Evolutionary conservation across 1,140 invertebrate species (phyloP).

Genomic region (Nasonia vitripennis): DNA sequence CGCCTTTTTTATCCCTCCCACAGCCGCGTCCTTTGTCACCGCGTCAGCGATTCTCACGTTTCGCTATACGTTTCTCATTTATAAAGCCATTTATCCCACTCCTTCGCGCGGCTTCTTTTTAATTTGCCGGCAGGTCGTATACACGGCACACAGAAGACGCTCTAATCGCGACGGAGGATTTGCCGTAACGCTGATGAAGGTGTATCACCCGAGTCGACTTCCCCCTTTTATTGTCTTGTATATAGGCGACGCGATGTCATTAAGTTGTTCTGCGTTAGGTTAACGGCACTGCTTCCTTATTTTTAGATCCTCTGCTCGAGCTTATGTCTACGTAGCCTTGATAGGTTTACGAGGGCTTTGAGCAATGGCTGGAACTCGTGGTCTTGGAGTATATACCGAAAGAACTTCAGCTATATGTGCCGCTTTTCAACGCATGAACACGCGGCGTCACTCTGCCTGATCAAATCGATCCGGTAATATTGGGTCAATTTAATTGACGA

Average conservation of each 20-base stretch:
- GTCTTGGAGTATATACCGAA: not conserved
- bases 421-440: not conserved
- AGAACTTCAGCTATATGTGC: not conserved
- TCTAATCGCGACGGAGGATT: conserved; percentile 1
- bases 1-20: not conserved
- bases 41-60: not conserved
- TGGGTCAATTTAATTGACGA: not conserved
- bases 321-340: not conserved
- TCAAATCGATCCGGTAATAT: not conserved
- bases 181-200: not conserved
- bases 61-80: not conserved
- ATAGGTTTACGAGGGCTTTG: not conserved
- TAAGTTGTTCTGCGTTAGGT: not conserved
- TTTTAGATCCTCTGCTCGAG: not conserved
- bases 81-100: conserved; percentile 13
- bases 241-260: not conserved
- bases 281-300: not conserved
- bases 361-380: not conserved
- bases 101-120: not conserved
- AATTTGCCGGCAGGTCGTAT: not conserved
- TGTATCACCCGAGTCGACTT: not conserved
- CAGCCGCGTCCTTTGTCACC: not conserved
- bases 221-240: conserved; percentile 3
- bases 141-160: not conserved
- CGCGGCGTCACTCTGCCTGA: not conserved